Percentiles rank a stretch among this genome's conserved stretches.
phyloP scores from a whole-genome alignment of 2,888 invertebrate species.

The Athripsodes cinereus region DNA sequence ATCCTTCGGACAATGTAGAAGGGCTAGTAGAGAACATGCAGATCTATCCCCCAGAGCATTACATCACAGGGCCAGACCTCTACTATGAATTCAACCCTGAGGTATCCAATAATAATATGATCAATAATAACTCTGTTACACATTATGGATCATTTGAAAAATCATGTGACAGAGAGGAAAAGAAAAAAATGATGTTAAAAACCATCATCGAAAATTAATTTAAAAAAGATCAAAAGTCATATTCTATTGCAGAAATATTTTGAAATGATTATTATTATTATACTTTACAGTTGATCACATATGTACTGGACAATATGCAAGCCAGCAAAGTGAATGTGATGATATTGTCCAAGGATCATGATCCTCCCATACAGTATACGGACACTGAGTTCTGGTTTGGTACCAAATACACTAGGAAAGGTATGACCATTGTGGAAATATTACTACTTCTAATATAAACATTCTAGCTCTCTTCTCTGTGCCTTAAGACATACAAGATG shows the following conservation, averaged over 20 bases:
- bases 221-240: too few relatives aligned
- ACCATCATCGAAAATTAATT: too few relatives aligned
- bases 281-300: slow-evolving; percentile 52
- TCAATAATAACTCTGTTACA: too few relatives aligned
- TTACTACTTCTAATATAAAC: too few relatives aligned
- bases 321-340: slow-evolving; percentile 67
- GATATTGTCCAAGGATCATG: slow-evolving; percentile 58
- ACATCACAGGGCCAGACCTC: slow-evolving; percentile 68
- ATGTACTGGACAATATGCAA: slow-evolving; percentile 53
- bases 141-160: too few relatives aligned
- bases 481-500: too few relatives aligned
- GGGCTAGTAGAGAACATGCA: slow-evolving; percentile 73
- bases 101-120: too few relatives aligned
- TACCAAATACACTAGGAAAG: slow-evolving; percentile 64
- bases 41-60: slow-evolving; percentile 69
- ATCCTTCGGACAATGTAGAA: slow-evolving; percentile 73
- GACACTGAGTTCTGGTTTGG: slow-evolving; percentile 77
- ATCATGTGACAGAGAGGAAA: too few relatives aligned
- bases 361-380: slow-evolving; percentile 49
- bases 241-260: too few relatives aligned
- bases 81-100: slow-evolving; percentile 72
- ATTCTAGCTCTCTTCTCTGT: too few relatives aligned
- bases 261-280: neutral
- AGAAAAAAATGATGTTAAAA: too few relatives aligned
- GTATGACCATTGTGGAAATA: slow-evolving; percentile 33